Base-by-base conservation (phyloP, 2,888 invertebrate species). In the Calameuta filiformis region DNA sequence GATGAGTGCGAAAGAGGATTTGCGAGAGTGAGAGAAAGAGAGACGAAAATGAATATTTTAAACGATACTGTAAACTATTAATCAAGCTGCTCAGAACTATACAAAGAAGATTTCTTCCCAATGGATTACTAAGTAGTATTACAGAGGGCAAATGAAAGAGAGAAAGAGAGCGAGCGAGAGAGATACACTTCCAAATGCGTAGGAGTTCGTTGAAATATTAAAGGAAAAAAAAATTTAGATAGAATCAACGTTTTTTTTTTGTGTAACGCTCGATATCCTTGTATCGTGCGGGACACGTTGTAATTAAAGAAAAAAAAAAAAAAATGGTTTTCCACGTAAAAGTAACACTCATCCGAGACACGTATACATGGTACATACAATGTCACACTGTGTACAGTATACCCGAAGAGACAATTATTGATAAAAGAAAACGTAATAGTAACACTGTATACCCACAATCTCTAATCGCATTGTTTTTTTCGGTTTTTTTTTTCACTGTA, bases 71-170 rank as follows among this genome's bases (percentile, higher is more conserved):
- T 86, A 88, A 88, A 87, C 85, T 87, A 86, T 88, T 84, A 85
- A 85, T 85, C 86, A 87, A 86, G 87, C 88, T 89, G 88, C 89
- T 78, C 80, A 79, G 80, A 76, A 87, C 86, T 80, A 88, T 86
- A 89, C 87, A 88, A 88, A 89, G 87, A 85, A 86, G 84, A 89
- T 88, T 87, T 89, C 88, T 90, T 90, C 89, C 88, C 87, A 84
- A 84, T 40, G 80, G 84, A 76, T 79, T 78, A 78, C 75, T 78
- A 78, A 77, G 40, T 74, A 77, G 68, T 77, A 73, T 73, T 68
- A 77, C 74, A 73, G 40, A 15, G 40, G 40, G 40, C 15, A 40
- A 40, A 40, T 40, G 40, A 40, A 1, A 40, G 31, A 35, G n/a
- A 77, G 75, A 68, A 75, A 35, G 79, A 79, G 78, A 75, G 79